These are phyloP conservation scores for Neolamprologus tretocephalus DNA, from an alignment of 2,113 vertebrate species.

Conservation along the genomic window DNA sequence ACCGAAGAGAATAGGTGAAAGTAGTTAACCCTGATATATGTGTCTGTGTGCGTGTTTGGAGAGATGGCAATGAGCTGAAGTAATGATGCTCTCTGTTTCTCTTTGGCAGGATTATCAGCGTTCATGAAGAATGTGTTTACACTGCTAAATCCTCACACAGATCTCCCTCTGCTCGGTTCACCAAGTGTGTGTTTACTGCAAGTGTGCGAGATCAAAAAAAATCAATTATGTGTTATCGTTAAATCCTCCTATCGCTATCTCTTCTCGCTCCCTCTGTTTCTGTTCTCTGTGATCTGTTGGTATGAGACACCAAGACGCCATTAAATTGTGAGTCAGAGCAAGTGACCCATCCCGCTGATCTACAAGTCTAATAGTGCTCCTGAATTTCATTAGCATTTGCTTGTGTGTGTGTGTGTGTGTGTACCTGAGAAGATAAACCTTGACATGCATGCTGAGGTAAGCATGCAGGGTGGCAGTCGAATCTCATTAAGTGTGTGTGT, in stretches of 20 bases:
- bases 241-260: background rate
- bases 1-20: background rate
- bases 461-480: background rate
- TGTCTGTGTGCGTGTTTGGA: background rate
- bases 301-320: background rate
- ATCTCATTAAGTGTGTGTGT: background rate
- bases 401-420: background rate
- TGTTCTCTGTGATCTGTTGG: background rate
- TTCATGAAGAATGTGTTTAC: constrained; percentile 22
- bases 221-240: background rate
- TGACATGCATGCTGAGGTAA: constrained; percentile 23
- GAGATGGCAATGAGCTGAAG: background rate
- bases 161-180: background rate
- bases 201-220: background rate
- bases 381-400: constrained; percentile 5
- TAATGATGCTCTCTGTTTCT: background rate
- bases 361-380: constrained; percentile 15
- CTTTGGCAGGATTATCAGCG: background rate
- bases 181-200: background rate
- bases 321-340: constrained; percentile 3
- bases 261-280: background rate
- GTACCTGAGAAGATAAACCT: background rate
- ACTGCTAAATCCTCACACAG: background rate
- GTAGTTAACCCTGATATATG: background rate
- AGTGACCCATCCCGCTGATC: background rate